These are phyloP conservation scores for Callipepla californica DNA, from an alignment of 2,113 vertebrate species.

Conservation along the genomic window DNA sequence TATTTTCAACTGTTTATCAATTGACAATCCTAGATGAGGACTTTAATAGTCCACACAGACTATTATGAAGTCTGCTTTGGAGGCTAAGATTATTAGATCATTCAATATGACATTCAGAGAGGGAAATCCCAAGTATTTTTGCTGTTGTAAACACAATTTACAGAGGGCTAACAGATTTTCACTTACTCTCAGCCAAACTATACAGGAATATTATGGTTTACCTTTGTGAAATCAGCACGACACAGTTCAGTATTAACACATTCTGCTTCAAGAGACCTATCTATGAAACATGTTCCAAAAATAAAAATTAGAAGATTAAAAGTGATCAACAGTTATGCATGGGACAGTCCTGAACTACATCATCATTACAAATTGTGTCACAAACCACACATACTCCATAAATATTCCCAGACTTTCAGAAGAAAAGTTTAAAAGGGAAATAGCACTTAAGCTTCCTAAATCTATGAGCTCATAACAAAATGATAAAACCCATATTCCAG, in stretches of 20 bases:
- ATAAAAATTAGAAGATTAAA: not conserved
- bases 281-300: not conserved
- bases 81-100: not conserved
- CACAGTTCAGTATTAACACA: not conserved
- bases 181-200: not conserved
- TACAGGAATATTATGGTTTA: not conserved
- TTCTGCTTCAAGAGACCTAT: not conserved
- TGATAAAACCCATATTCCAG: not conserved
- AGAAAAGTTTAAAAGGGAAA: not conserved
- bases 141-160: not conserved
- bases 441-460: not conserved
- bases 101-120: not conserved
- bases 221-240: not conserved
- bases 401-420: not conserved
- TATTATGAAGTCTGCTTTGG: not conserved
- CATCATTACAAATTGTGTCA: not conserved
- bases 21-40: not conserved
- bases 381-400: not conserved
- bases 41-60: not conserved
- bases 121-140: not conserved
- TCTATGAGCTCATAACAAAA: not conserved
- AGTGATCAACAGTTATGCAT: not conserved
- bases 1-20: not conserved
- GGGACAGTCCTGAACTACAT: not conserved
- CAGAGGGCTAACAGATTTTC: not conserved